Base-by-base conservation (phyloP, 2,113 vertebrate genomes). In the Chaenocephalus aceratus region DNA sequence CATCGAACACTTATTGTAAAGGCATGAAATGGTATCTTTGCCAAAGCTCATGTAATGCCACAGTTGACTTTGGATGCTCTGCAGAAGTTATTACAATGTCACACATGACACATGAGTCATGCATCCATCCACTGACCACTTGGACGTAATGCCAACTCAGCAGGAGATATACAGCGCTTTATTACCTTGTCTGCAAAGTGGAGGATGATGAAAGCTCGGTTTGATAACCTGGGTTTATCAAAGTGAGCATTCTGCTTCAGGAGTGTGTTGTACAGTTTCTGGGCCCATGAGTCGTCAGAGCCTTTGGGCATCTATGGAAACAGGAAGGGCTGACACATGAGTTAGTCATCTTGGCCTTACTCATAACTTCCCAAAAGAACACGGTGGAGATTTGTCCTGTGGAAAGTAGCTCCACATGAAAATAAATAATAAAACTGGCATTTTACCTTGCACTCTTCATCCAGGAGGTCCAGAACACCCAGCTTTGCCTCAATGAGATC, bases 171-270 rank as follows among this genome's bases (percentile, higher is more conserved):
- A 64, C 53, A 51, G 57, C 26, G 52, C 12, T 14, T 53, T 54
- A 74, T 75, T 95, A 99, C 98, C 96, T 99, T 97, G 91, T 99
- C 97, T 87, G 97, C 97, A 95, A 99, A 99, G 94, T 99, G 98
- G 77, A 96, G 94, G 85, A 99, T 96, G 88, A 99, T 97, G 89
- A 99, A 99, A 68, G 98, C 97, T 84, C 92, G 96, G 70, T 99
- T 99, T 77, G 98, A 99, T 83, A 99, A 84, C 16, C 97, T 96
- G 15, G 98, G 98, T 79, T 99, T 99, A 79, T 97, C 96, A 90
- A 99, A 99, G 66, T 97, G 95, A 7, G 89, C 82, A 63, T 95
- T 97, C 85, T 97, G 96, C 92, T 97, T 99, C 89, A 97, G 91
- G 72, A 99, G 97, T 52, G 96, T 97, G 86, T 97, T 97, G 91